Base-by-base conservation (phyloP, 2,797 vertebrate genomes). In the Dendrocincla tyrannina region DNA sequence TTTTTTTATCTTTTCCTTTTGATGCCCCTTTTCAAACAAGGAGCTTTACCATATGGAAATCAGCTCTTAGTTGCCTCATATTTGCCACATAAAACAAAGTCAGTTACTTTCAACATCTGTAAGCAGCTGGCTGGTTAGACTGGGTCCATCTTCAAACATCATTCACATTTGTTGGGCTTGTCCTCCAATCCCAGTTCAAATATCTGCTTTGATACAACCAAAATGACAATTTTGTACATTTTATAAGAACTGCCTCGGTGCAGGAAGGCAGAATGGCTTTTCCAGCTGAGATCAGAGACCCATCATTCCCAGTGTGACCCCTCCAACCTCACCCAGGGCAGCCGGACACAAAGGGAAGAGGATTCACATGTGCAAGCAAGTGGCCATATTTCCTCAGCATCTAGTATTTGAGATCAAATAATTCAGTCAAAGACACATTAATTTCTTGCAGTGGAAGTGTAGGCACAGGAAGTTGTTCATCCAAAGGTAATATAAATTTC, bases 61-160 rank as follows among this genome's bases (percentile, higher is more conserved):
- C 79, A 82, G 69, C 60, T 86, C 84, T 67, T 92, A 49, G 24
- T 81, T 88, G 37, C 53, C 78, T 96, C 39, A 9, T 90, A 62
- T 58, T 52, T 92, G 66, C 89, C 91, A 91, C 91, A 91, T 93
- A 64, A 95, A 96, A 95, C 70, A 91, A 85, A 84, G 24, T 49
- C 30, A 53, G 74, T 68, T 44, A n/a, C 32, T 89, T 49, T 19
- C 0, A 0, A 73, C 74, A 89, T 92, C 93, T 93, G 91, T 70
- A 90, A 37, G 28, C 66, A 87, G 56, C 63, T 64, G 72, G 35
- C 46, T 88, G 47, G 17, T 73, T 63, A 47, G 16, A 24, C 47
- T 32, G 3, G 32, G 79, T 91, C 19, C 44, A 88, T 58, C 74
- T 89, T 94, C 88, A 70, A 91, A 90, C 32, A 67, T 12, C 13